phyloP scores from a whole-genome alignment of 2,888 invertebrate species.

The Fragum whitleyi region DNA sequence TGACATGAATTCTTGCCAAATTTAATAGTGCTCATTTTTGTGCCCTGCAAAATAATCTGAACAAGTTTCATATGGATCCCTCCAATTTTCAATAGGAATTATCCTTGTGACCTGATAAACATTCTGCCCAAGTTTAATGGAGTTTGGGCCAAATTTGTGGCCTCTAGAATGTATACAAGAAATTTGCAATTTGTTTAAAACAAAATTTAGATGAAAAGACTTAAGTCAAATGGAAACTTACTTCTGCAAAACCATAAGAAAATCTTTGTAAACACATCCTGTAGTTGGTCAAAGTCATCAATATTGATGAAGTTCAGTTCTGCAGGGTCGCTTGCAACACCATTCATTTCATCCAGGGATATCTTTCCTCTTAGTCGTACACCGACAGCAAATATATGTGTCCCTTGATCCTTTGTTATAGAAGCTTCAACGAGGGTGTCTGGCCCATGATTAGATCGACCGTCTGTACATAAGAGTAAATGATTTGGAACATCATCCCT shows the following conservation, averaged over 20 bases:
- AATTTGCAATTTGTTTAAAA: no score
- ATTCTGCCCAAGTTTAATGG: no score
- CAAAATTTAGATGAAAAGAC: no score
- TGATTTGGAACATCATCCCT: slow-evolving; percentile 33
- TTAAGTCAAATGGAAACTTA: no score
- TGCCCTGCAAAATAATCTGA: no score
- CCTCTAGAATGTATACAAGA: no score
- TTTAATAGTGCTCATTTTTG: no score
- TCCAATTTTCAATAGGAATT: no score
- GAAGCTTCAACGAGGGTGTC: background rate
- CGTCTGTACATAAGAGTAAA: slow-evolving; percentile 51
- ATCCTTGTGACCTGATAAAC: no score
- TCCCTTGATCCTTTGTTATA: slow-evolving; percentile 8
- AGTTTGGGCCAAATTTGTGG: no score
- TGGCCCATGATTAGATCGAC: slow-evolving; percentile 34
- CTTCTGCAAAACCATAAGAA: slow-evolving; percentile 48
- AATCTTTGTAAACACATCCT: slow-evolving; percentile 40
- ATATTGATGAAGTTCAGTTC: slow-evolving; percentile 27
- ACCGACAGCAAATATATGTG: slow-evolving; percentile 41
- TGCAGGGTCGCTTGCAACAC: slow-evolving; percentile 39
- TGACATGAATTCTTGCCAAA: no score
- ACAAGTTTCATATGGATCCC: no score
- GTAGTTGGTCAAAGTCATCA: slow-evolving; percentile 37
- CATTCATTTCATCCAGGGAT: slow-evolving; percentile 24
- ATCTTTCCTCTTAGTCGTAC: slow-evolving; percentile 32